Evolutionary conservation across 2,797 vertebrate genomes (phyloP), one percentile per base, ranked within the genome.

Genomic region (Balearica regulorum): DNA sequence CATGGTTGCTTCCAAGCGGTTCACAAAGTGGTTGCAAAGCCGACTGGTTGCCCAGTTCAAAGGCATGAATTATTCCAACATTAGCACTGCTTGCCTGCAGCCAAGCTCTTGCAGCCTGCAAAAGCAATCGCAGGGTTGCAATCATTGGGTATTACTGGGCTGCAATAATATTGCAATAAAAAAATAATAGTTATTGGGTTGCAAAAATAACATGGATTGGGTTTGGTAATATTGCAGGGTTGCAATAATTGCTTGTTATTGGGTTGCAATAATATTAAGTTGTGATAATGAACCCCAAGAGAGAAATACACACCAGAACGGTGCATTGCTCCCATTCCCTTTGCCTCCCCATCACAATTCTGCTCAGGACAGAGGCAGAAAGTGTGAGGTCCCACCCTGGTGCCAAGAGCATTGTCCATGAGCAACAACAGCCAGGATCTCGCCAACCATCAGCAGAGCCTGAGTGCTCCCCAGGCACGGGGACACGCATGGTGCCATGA

Each of bases 401-500:
- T 24, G 55, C 80, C 4, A 2, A 73, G 21, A 69, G 37, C 62
- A 41, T 60, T 76, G 31, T 87, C 60, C 89, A 46, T 33, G 33
- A 31, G 35, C 15, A 18, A 13, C 48, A 29, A 7, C 20, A 44
- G 8, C 55, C 46, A 12, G 82, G 49, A 24, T 26, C 31, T 65
- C 69, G n/a, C 14, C 71, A 54, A 51, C 37, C 24, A 3, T 14
- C 64, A 21, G 79, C 61, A 39, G 39, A 60, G 70, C 39, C 68
- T 1, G 0, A 61, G 53, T 5, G 37, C 4, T 64, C 33, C 51
- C 48, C 0, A 0, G 41, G 19, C 8, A 3, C 1, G 5, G 69
- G 46, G 4, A 0, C 24, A 8, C 1, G 4, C 6, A 8, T 0
- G 0, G 43, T 10, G 35, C 41, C 0, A 3, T n/a, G 41, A 13